Percentiles rank a stretch among this genome's conserved stretches.
Evolutionary conservation across 2,888 invertebrate species (phyloP).

Genomic region (Eurytoma adleriae): DNA sequence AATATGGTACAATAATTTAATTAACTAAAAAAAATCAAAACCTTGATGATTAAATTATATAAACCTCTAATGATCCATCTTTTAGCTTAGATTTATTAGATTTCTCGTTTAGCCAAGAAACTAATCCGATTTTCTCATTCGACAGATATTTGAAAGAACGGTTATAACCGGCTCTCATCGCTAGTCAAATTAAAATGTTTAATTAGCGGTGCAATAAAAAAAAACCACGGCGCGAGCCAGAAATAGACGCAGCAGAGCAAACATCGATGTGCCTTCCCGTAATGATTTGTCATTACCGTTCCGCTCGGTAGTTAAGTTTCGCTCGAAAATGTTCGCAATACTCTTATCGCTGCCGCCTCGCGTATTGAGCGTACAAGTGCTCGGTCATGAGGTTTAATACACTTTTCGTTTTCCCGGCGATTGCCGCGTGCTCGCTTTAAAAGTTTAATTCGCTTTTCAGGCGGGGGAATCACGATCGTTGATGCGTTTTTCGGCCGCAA

Average conservation of each 20-base stretch:
- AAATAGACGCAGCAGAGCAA: not conserved
- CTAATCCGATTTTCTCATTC: not conserved
- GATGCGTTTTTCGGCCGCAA: not conserved
- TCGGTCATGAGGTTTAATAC: slow-evolving; percentile 6
- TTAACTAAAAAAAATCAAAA: no score
- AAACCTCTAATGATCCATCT: not conserved
- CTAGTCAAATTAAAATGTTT: slow-evolving; percentile 28
- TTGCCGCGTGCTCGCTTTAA: no score
- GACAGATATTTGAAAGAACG: not conserved
- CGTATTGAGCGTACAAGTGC: not conserved
- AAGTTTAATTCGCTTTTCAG: no score
- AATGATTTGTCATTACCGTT: slow-evolving; percentile 26
- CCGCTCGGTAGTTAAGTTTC: slow-evolving; percentile 1
- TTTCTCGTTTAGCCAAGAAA: not conserved
- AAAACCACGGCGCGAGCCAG: not conserved
- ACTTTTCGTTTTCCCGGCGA: not conserved
- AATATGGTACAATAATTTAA: no score
- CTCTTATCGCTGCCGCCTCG: not conserved
- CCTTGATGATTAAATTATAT: no score
- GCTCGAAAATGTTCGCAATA: no score
- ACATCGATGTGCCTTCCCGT: not conserved
- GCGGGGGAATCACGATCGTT: no score
- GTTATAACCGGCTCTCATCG: not conserved
- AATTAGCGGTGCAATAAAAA: slow-evolving; percentile 7
- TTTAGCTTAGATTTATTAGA: not conserved